Percentiles rank a stretch among this genome's conserved stretches.
phyloP scores from a whole-genome alignment of 1,140 invertebrate genomes.

The Pseudomyrmex cubaensis region DNA sequence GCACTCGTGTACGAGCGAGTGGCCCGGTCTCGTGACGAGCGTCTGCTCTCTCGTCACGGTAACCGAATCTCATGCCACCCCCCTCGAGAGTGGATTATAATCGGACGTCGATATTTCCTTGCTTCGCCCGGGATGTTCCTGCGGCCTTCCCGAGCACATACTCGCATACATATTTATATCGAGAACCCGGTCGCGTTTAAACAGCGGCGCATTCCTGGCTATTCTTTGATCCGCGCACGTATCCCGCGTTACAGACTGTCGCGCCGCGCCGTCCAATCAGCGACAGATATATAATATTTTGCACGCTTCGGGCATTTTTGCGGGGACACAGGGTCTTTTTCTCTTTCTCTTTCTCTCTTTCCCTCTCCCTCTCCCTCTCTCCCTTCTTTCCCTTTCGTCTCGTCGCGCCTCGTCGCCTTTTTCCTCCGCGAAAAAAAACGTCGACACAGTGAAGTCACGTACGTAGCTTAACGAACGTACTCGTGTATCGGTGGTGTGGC shows the following conservation, averaged over 20 bases:
- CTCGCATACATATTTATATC: conserved; percentile 71
- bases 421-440: conserved; percentile 52
- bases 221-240: conserved; percentile 75
- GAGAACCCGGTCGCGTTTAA: conserved; percentile 67
- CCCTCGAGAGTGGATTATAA: conserved; percentile 72
- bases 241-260: conserved; percentile 61
- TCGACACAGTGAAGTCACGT: conserved; percentile 75
- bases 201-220: conserved; percentile 55
- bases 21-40: conserved; percentile 60
- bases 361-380: no score
- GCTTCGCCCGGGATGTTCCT: conserved; percentile 44
- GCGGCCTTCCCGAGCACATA: neutral
- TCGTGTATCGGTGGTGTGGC: conserved; percentile 49
- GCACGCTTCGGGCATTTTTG: conserved; percentile 71
- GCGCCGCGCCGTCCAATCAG: conserved; percentile 67
- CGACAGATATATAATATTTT: conserved; percentile 72
- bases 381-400: neutral
- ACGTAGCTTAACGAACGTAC: conserved; percentile 75
- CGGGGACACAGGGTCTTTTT: neutral
- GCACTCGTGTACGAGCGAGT: conserved; percentile 51
- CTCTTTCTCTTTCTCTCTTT: no score
- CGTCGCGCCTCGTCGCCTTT: conserved; percentile 1
- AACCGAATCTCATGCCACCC: conserved; percentile 71
- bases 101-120: conserved; percentile 74
- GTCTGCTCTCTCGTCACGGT: conserved; percentile 63